Evolutionary conservation across 2,888 invertebrate species (phyloP).

Genomic region (Steinernema scapterisci): DNA sequence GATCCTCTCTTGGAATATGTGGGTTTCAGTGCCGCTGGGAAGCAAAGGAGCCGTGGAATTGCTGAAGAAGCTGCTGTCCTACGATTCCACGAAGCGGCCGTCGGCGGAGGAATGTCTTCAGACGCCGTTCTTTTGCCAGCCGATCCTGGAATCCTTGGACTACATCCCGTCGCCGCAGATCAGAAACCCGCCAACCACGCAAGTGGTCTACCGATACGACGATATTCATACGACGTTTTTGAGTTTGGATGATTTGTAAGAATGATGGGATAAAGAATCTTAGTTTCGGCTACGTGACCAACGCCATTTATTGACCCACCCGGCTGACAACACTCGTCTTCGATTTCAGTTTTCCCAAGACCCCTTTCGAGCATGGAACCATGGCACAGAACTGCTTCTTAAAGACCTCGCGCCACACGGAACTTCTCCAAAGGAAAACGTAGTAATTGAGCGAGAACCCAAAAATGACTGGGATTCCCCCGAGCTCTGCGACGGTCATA

Average conservation of each 20-base stretch:
- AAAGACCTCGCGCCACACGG: neutral
- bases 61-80: neutral
- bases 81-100: neutral
- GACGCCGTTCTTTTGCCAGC: neutral
- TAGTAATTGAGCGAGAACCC: neutral
- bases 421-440: neutral
- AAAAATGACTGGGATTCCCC: neutral
- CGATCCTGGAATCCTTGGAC: neutral
- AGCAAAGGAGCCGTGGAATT: neutral
- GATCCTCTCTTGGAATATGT: neutral
- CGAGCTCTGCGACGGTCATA: neutral
- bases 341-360: neutral
- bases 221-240: conserved; percentile 6
- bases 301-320: no score
- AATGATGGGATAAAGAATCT: no score
- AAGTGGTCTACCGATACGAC: neutral
- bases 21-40: neutral
- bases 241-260: conserved; percentile 18
- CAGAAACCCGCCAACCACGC: neutral
- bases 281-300: no score
- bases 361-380: neutral
- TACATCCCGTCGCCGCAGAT: neutral
- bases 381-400: neutral
- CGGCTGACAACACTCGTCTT: no score
- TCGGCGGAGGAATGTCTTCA: conserved; percentile 10